A percentile compares a stretch with the other conserved stretches of the same genome.
Conservation (phyloP, 2,113 vertebrate species). For the Lophochroa leadbeateri region DNA sequence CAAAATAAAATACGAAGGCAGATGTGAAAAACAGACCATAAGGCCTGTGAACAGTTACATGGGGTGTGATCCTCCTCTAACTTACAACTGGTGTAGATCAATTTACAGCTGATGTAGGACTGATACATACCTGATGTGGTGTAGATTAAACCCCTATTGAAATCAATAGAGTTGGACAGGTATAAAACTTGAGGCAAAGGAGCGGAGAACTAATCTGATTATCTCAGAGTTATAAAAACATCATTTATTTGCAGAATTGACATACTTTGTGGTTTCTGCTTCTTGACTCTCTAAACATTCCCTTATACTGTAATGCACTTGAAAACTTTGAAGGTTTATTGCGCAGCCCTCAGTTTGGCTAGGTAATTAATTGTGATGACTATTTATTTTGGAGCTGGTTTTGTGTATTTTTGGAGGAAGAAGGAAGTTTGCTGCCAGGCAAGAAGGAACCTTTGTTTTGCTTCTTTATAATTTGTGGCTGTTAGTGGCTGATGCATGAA, state of each 20-base stretch:
- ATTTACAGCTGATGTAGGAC: constrained; percentile 24
- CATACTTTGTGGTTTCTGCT: constrained; percentile 37
- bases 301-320: not conserved
- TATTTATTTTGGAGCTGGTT: constrained; percentile 54
- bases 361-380: constrained; percentile 51
- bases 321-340: constrained; percentile 50
- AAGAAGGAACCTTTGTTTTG: constrained; percentile 43
- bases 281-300: not conserved
- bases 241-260: constrained; percentile 33
- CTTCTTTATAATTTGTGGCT: constrained; percentile 29
- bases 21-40: constrained; percentile 2
- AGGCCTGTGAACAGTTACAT: constrained; percentile 1
- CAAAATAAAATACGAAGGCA: not conserved
- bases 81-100: not conserved
- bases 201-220: constrained; percentile 39
- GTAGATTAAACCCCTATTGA: not conserved
- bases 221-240: constrained; percentile 51
- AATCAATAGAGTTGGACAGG: constrained; percentile 19
- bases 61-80: not conserved
- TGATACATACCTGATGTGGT: not conserved
- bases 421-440: constrained; percentile 20
- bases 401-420: constrained; percentile 15
- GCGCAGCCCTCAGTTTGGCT: not conserved
- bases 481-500: constrained; percentile 1
- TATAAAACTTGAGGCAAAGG: constrained; percentile 27